Evolutionary conservation across 2,797 vertebrate genomes (phyloP), one percentile per base, ranked within the genome.

Genomic region (Neoniphon sammara): DNA sequence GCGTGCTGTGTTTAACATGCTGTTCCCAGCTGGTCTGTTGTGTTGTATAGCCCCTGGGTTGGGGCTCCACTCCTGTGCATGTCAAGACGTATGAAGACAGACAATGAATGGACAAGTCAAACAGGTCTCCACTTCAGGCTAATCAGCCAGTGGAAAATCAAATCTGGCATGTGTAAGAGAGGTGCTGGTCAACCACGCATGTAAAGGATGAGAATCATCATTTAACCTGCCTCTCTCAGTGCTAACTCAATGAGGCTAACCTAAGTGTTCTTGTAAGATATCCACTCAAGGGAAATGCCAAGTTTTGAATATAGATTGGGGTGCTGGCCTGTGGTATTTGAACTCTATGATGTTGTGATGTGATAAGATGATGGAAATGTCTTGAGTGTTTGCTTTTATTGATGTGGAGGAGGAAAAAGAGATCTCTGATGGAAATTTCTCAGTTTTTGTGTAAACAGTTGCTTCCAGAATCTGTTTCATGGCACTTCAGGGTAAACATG

Each of bases 281-380:
- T 49, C 39, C 42, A 47, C 63, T 63, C 17, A 14, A 18, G 46
- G 49, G 46, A 81, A 88, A 85, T 76, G 64, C 20, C 70, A 70
- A 34, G 17, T 81, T 91, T 84, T 88, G 75, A 91, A 90, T 88
- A 81, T 67, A 82, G 75, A 89, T 83, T 78, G 50, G 58, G 75
- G 67, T 81, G 69, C 8, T 71, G 70, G 62, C 63, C 80, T 70
- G 17, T 85, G 81, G 39, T 77, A 77, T 91, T 87, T 65, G 2
- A 73, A 62, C 36, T 18, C 1, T 60, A 42, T 81, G 60, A 77
- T 75, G 58, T 66, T 25, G 64, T 70, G 30, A 66, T 70, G 52
- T 17, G 17, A 52, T 52, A 17, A 60, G 62, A 7, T 27, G 50
- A n/a, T 9, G 12, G 20, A 76, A 83, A 80, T 63, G 70, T 73